phyloP scores from a whole-genome alignment of 2,113 vertebrate species.

The Cygnus buccinator region DNA sequence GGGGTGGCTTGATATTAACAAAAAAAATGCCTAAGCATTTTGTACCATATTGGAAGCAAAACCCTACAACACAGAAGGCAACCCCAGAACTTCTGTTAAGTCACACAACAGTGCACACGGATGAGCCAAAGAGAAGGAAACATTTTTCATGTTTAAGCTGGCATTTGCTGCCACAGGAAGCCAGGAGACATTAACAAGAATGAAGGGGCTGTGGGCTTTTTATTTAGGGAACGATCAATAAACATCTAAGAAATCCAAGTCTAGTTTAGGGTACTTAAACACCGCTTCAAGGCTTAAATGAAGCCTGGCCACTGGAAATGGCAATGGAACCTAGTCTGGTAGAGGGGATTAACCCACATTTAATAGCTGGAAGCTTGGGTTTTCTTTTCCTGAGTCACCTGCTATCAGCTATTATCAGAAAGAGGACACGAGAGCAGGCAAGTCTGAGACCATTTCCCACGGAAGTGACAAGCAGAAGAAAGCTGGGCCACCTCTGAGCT shows the following conservation, averaged over 20 bases:
- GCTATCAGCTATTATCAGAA: neutral
- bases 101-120: neutral
- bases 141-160: neutral
- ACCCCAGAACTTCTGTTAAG: neutral
- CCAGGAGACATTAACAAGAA: neutral
- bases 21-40: neutral
- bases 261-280: neutral
- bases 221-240: neutral
- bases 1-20: neutral
- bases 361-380: neutral
- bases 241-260: neutral
- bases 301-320: neutral
- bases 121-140: neutral
- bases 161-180: neutral
- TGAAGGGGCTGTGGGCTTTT: neutral
- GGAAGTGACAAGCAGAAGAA: neutral
- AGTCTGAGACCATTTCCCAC: neutral
- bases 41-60: neutral
- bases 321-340: neutral
- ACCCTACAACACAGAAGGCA: neutral
- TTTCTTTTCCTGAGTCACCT: neutral
- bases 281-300: neutral
- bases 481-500: neutral
- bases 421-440: neutral
- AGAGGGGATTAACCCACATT: neutral